Base-by-base conservation (phyloP, 64 coral and sea anemone genomes). In the Montipora capricornis region DNA sequence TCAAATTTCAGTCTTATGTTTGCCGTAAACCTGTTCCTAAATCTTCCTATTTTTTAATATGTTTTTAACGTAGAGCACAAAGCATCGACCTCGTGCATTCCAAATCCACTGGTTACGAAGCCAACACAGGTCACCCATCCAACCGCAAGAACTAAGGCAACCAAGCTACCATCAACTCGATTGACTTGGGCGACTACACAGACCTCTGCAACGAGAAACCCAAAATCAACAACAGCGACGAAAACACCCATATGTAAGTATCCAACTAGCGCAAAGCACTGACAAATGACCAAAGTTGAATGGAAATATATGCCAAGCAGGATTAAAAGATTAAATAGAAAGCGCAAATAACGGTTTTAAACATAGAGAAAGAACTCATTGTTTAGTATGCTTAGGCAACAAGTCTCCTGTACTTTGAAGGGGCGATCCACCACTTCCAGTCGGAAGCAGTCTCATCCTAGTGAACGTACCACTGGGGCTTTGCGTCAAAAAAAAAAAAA, bases 171-270 rank as follows among this genome's bases (percentile, higher is more conserved):
- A 8, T 49, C 81, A 13, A 84, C 5, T 6, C 7, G 62, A 69
- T 47, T 26, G 14, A 84, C 62, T n/a, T 48, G 15, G 5, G 5
- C 60, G 4, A 66, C 81, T 48, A 46, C 3, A 49, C 48, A 69
- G 10, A 44, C 29, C 0, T 37, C 44, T 2, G 3, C 61, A 44
- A 47, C 6, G 0, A n/a, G 15, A 5, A 47, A 48, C n/a, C 3
- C 68, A 71, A 81, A 26, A 59, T 10, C 9, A 52, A n/a, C 14
- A 4, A 15, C 77, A 1, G 9, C 51, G 6, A 6, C 81, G 5
- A 66, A 69, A 68, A 84, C 10, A 69, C 81, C 81, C 12, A 19
- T 4, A 4, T 47, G 81, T 84, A 68, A 84, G 81, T 68, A 68
- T 17, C 1, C 45, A 2, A 68, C 16, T n/a, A 57, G 0, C 6